These are phyloP conservation scores for Hemibagrus wyckioides DNA, from an alignment of 2,113 vertebrate species.

Conservation along the genomic window DNA sequence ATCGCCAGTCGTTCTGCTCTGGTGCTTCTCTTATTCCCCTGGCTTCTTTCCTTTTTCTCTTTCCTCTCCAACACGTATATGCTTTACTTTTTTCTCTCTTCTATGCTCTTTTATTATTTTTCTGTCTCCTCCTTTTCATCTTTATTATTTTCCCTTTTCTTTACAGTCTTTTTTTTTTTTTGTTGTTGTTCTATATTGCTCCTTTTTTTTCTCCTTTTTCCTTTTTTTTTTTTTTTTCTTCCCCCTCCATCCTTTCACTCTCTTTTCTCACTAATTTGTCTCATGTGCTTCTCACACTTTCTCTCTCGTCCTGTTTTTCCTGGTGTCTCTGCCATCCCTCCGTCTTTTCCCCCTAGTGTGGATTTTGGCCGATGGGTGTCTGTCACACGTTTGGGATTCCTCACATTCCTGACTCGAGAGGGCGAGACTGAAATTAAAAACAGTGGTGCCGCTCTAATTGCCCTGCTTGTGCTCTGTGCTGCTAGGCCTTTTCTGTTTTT, in stretches of 20 bases:
- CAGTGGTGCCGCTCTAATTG: constrained; percentile 32
- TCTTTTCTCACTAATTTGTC: neutral
- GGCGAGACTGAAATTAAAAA: constrained; percentile 5
- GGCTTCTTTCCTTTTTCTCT: neutral
- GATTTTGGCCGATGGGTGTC: constrained; percentile 47
- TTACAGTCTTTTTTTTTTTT: neutral
- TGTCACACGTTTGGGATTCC: constrained; percentile 50
- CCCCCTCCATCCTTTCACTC: neutral
- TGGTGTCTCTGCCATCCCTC: neutral
- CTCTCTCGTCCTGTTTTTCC: neutral
- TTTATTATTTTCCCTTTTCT: neutral
- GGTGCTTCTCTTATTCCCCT: neutral
- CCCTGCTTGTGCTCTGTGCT: neutral
- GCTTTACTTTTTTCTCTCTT: neutral
- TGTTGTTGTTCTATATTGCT: constrained; percentile 4
- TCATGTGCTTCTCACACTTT: neutral
- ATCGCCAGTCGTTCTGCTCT: neutral
- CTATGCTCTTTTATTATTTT: neutral
- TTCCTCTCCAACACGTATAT: too few relatives aligned
- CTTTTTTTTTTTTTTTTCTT: neutral
- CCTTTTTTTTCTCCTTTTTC: neutral
- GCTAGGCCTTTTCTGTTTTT: neutral
- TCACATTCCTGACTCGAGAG: constrained; percentile 48
- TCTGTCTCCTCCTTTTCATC: neutral
- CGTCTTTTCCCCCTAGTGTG: neutral